A percentile compares a stretch with the other conserved stretches of the same genome.
These are phyloP conservation scores for Dioctria linearis DNA, from an alignment of 2,888 invertebrate species.

Conservation along the genomic window DNA sequence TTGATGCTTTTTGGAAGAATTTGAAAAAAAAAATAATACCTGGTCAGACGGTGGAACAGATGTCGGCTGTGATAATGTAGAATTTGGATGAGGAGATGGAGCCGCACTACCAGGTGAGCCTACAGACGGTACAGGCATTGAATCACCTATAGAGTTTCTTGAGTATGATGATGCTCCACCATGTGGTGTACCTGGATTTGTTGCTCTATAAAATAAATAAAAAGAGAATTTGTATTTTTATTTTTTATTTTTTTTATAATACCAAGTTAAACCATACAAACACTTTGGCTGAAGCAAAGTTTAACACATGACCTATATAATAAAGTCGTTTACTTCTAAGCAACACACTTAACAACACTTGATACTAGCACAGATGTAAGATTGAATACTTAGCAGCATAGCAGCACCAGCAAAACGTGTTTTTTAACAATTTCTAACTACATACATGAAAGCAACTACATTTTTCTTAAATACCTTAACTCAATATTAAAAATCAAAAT, in stretches of 20 bases:
- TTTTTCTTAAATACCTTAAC: no score
- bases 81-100: slow-evolving; percentile 75
- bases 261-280: no score
- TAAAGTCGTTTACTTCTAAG: not conserved
- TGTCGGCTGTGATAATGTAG: slow-evolving; percentile 81
- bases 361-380: not conserved
- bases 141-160: slow-evolving; percentile 72
- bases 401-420: no score
- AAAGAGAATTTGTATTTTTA: not conserved
- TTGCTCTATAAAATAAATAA: slow-evolving; percentile 61
- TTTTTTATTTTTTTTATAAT: no score
- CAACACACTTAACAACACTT: not conserved
- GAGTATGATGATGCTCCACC: slow-evolving; percentile 80
- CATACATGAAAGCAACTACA: no score
- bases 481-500: no score
- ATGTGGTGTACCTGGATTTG: slow-evolving; percentile 73
- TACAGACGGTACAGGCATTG: slow-evolving; percentile 72
- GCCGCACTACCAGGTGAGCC: slow-evolving; percentile 79
- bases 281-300: not conserved
- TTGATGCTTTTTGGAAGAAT: no score
- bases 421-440: no score
- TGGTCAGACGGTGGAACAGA: slow-evolving; percentile 76
- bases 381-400: no score
- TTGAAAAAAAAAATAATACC: slow-evolving; percentile 63
- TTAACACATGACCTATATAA: not conserved